Evolutionary conservation across 2,113 vertebrate species (phyloP), one percentile per base, ranked within the genome.

Genomic region (Gymnogyps californianus): DNA sequence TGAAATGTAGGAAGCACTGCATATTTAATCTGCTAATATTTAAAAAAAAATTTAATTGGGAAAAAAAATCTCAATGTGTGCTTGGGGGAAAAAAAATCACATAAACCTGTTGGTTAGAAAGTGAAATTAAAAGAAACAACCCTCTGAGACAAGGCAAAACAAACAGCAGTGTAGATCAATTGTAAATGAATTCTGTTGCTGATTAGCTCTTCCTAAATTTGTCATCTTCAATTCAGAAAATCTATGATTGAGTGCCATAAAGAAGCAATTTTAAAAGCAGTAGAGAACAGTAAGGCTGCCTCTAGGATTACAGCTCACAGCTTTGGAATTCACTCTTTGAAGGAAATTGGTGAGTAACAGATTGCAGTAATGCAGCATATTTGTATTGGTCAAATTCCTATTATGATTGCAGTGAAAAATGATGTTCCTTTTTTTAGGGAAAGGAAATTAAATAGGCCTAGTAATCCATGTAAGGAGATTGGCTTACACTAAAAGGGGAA

Each of bases 241-340:
- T 54, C 62, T 79, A 14, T 70, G 96, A 84, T 11, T 51, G 82
- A 51, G 36, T 59, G 59, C 58, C 77, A 83, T 80, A 57, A 90
- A 95, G 80, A 85, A 93, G 40, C 80, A 95, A 92, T 95, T 93
- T 84, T 66, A 76, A 93, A 95, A 94, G 72, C 52, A 16, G 44
- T 19, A 11, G 55, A 87, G 76, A 87, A 42, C 22, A 65, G 67
- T 44, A 19, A 83, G 88, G 24, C 51, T 65, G 42, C 32, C 66
- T 89, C n/a, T 77, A 72, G 80, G 76, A 80, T 93, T 93, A 66
- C 61, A 79, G 40, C 67, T 95, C 90, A 61, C 22, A 62, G 49
- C 71, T 94, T 80, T 78, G 91, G 90, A 87, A 87, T 80, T 71
- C 47, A 17, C 34, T 54, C 38, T 59, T 77, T 64, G 76, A 72